Base-by-base conservation (phyloP, 2,113 vertebrate genomes). In the Elgaria multicarinata region DNA sequence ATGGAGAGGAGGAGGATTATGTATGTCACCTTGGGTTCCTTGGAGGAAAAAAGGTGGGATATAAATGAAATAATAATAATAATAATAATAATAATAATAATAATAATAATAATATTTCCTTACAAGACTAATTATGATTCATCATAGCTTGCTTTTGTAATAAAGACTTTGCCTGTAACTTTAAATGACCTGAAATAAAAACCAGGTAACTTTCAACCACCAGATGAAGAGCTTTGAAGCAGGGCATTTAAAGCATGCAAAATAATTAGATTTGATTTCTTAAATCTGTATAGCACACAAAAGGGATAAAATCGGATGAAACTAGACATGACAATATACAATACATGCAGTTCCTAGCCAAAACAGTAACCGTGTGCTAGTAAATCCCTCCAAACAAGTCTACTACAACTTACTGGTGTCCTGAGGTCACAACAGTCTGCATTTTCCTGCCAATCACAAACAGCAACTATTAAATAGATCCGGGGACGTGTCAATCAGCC, bases 81-180 rank as follows among this genome's bases (percentile, higher is more conserved):
- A n/a, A n/a, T n/a, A n/a, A n/a, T n/a, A n/a, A n/a, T n/a, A n/a
- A n/a, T n/a, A n/a, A n/a, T n/a, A n/a, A n/a, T n/a, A n/a, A n/a
- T n/a, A n/a, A n/a, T n/a, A n/a, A n/a, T n/a, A n/a, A n/a, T n/a
- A n/a, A 55, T 39, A 55, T n/a, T 33, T 91, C 85, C 89, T 46
- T 86, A 1, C 62, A 44, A 39, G 85, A 8, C 62, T n/a, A 92
- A 69, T 14, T n/a, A 83, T 74, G 3, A 83, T 55, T 92, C n/a
- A 88, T 16, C 22, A 67, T 4, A 0, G 0, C 0, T 2, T 9
- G 0, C 4, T 31, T 5, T 50, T 91, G 91, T 91, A 13, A 62
- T 78, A 88, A 53, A 76, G 74, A 9, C 0, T 42, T 91, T 16
- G 33, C 44, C 53, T 67, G 79, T 90, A 87, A 39, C 13, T 74